Conservation (phyloP, 2,113 vertebrate genomes). For the Fregetta grallaria region DNA sequence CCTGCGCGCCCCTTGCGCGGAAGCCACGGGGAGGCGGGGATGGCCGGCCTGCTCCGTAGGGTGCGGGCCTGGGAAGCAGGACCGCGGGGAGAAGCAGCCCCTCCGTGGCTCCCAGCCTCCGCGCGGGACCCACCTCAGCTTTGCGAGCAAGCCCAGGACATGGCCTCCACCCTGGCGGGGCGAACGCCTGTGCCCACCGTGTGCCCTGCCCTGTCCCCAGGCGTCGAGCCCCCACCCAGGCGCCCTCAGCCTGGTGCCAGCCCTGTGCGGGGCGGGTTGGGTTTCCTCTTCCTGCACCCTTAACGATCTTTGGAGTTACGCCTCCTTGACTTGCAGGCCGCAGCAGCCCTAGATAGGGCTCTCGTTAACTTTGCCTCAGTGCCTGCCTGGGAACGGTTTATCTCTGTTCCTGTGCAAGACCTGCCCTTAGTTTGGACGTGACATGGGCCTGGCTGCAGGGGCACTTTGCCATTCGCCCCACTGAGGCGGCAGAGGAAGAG, state of each 20-base stretch:
- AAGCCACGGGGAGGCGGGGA: no score
- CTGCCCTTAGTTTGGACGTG: fast-evolving
- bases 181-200: fast-evolving
- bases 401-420: fast-evolving
- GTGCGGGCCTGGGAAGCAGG: not conserved
- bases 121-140: not conserved
- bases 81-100: fast-evolving
- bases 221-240: not conserved
- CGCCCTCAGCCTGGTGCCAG: no score
- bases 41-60: no score
- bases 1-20: fast-evolving
- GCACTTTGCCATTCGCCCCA: fast-evolving
- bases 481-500: not conserved
- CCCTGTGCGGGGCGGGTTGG: no score
- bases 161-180: fast-evolving
- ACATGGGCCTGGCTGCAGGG: not conserved
- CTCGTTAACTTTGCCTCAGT: fast-evolving
- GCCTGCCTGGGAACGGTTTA: not conserved
- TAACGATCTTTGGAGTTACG: fast-evolving
- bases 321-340: not conserved
- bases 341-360: fast-evolving
- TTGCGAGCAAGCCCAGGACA: fast-evolving
- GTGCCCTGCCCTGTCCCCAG: fast-evolving
- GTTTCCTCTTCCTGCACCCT: not conserved
- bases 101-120: fast-evolving